phyloP scores from a whole-genome alignment of 2,797 vertebrate species.

The Eupleurogrammus muticus region DNA sequence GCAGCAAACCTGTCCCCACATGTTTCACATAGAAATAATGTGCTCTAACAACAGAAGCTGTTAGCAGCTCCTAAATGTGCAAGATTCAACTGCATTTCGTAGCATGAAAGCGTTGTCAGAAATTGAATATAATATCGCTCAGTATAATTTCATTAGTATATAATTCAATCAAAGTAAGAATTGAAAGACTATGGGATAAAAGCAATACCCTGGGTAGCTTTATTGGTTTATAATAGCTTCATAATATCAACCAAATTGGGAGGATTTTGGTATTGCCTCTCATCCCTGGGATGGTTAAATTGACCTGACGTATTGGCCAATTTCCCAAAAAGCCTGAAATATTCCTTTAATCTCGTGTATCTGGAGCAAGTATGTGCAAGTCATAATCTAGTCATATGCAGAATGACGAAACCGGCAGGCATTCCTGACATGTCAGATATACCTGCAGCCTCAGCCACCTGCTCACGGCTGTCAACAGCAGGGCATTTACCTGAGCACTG shows the following conservation, averaged over 20 bases:
- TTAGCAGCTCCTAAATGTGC: too few species aligned
- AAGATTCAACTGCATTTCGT: too few species aligned
- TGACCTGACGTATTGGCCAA: conserved; percentile 27
- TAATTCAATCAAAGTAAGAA: too few species aligned
- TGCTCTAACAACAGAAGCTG: too few species aligned
- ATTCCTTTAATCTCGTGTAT: conserved; percentile 35
- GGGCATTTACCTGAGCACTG: conserved; percentile 69
- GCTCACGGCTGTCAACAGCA: conserved; percentile 78
- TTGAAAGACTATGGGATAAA: too few species aligned
- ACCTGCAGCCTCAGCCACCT: conserved; percentile 74
- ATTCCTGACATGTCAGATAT: conserved; percentile 72
- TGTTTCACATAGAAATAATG: too few species aligned
- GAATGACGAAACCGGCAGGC: conserved; percentile 62
- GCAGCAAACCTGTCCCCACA: too few species aligned
- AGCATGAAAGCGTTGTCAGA: too few species aligned
- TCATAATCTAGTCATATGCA: conserved; percentile 58
- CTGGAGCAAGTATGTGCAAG: conserved; percentile 52
- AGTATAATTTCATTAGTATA: too few species aligned
- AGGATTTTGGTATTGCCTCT: conserved; percentile 10
- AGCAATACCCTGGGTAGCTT: not conserved
- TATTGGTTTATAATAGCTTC: not conserved
- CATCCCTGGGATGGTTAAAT: not conserved
- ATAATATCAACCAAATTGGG: not conserved
- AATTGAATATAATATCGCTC: too few species aligned
- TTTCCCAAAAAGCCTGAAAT: conserved; percentile 46